phyloP scores from a whole-genome alignment of 2,888 invertebrate genomes.

The Opisthograptis luteolata region DNA sequence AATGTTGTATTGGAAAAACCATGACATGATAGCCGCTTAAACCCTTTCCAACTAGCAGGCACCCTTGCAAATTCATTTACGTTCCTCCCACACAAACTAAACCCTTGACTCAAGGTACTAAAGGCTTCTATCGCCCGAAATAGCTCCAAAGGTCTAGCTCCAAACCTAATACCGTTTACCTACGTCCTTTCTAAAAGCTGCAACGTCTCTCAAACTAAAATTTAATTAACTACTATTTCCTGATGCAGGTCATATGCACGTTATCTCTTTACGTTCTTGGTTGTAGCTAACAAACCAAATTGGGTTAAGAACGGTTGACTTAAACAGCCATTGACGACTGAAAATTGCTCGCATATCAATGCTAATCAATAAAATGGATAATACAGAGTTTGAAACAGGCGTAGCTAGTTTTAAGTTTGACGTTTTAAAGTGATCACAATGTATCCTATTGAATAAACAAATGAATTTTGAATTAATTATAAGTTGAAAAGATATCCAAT shows the following conservation, averaged over 20 bases:
- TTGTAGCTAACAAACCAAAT: conserved; percentile 3
- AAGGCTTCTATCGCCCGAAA: background rate
- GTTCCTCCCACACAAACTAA: background rate
- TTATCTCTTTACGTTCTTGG: conserved; percentile 32
- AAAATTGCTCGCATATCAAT: no score
- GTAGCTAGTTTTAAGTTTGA: no score
- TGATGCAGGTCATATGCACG: conserved; percentile 30
- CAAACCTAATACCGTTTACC: conserved; percentile 32
- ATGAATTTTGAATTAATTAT: no score
- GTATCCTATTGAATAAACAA: no score
- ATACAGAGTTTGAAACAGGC: no score
- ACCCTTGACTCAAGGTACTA: background rate
- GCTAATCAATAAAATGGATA: no score
- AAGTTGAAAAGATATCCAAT: no score
- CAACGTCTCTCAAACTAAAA: conserved; percentile 46
- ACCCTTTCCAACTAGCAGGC: background rate
- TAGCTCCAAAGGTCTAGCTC: conserved; percentile 13
- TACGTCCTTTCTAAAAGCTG: conserved; percentile 33
- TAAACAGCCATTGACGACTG: no score
- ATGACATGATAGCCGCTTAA: background rate
- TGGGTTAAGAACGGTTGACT: no score
- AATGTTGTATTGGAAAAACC: background rate
- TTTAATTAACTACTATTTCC: conserved; percentile 53
- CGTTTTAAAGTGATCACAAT: no score
- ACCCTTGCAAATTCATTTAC: background rate